Conservation (phyloP, 2,113 vertebrate genomes). For the Heteronetta atricapilla region DNA sequence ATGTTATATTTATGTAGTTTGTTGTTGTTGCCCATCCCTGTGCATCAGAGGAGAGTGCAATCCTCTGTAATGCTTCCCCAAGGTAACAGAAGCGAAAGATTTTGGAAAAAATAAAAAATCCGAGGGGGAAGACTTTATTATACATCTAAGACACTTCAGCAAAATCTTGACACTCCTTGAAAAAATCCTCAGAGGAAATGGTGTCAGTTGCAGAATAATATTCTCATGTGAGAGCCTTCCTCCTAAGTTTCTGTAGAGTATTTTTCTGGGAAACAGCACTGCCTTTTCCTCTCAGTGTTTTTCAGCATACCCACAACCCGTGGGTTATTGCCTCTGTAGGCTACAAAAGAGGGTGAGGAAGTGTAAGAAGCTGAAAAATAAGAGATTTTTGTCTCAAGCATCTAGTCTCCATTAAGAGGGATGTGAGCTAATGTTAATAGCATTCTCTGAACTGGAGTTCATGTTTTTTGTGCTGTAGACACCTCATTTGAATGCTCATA, state of each 20-base stretch:
- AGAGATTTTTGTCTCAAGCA: constrained; percentile 33
- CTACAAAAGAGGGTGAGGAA: not conserved
- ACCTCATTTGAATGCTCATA: not conserved
- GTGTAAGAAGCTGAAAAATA: constrained; percentile 3
- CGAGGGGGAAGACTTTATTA: not conserved
- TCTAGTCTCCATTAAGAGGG: not conserved
- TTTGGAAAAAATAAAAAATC: not conserved
- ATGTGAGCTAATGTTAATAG: not conserved
- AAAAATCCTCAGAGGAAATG: not conserved
- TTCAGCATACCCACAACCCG: not conserved
- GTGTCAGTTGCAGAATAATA: constrained; percentile 16
- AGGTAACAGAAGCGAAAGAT: not conserved
- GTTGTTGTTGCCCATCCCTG: not conserved
- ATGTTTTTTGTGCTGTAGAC: not conserved
- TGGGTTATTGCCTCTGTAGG: not conserved
- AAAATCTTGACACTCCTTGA: not conserved
- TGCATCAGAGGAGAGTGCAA: constrained; percentile 21
- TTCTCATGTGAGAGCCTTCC: not conserved
- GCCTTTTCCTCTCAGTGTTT: constrained; percentile 18
- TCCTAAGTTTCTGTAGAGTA: not conserved
- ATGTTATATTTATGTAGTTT: constrained; percentile 25
- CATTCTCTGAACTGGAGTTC: not conserved
- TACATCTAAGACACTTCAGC: not conserved
- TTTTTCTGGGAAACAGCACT: constrained; percentile 13
- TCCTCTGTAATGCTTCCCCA: not conserved